phyloP scores from a whole-genome alignment of 2,888 invertebrate genomes.

The Pteria penguin region DNA sequence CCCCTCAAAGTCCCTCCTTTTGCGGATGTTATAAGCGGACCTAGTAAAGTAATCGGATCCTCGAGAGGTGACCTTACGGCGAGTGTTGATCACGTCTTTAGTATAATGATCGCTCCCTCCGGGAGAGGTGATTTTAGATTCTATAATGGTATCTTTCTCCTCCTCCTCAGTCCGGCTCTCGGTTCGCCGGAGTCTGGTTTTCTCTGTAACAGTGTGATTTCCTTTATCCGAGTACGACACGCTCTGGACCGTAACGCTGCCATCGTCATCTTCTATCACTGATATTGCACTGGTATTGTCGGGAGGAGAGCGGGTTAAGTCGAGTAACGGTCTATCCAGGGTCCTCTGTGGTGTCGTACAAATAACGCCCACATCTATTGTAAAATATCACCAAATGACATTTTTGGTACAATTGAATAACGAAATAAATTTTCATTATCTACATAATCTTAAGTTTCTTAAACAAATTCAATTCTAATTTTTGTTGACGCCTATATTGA shows the following conservation, averaged over 20 bases:
- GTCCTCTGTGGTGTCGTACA: not conserved
- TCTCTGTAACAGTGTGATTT: constrained; percentile 64
- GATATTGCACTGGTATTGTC: constrained; percentile 48
- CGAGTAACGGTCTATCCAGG: not conserved
- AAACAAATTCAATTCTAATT: no score
- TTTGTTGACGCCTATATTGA: no score
- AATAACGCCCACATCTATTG: not conserved
- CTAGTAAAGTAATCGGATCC: constrained; percentile 70
- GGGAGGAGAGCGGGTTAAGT: not conserved
- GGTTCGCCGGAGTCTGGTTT: constrained; percentile 62
- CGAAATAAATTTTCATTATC: no score
- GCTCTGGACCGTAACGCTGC: constrained; percentile 65
- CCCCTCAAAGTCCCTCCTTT: constrained; percentile 55
- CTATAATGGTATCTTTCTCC: constrained; percentile 67
- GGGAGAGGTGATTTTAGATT: constrained; percentile 63
- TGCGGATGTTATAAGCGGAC: constrained; percentile 58
- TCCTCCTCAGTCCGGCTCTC: constrained; percentile 65
- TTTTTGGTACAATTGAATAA: not conserved
- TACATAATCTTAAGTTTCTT: no score
- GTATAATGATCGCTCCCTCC: constrained; percentile 62
- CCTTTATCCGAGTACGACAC: constrained; percentile 58
- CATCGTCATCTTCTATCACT: constrained; percentile 67
- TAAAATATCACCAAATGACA: not conserved
- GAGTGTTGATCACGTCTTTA: constrained; percentile 66
- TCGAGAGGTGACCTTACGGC: constrained; percentile 65